Evolutionary conservation across 2,113 vertebrate species (phyloP).

Genomic region (Herpailurus yagouaroundi): DNA sequence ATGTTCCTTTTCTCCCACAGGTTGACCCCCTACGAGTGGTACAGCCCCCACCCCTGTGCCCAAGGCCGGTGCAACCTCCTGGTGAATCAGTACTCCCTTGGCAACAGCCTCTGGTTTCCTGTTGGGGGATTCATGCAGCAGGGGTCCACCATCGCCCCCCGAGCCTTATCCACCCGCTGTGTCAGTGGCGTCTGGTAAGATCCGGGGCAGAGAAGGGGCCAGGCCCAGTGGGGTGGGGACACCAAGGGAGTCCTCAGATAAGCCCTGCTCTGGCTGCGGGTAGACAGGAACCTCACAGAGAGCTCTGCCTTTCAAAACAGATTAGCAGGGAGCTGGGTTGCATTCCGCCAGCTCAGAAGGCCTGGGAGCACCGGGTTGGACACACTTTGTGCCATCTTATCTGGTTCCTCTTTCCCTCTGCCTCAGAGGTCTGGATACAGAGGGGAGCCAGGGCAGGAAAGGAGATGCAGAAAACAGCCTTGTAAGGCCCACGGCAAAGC

Average conservation of each 20-base stretch:
- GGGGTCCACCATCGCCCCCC: slow-evolving; percentile 96
- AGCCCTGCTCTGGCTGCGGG: background rate
- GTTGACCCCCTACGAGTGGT: slow-evolving; percentile 98
- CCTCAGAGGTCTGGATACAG: background rate
- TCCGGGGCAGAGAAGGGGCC: background rate
- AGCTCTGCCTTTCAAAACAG: background rate
- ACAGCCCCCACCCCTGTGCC: slow-evolving; percentile 96
- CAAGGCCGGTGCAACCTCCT: slow-evolving; percentile 96
- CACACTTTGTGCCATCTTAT: background rate
- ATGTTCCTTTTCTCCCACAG: slow-evolving; percentile 80
- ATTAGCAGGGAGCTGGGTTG: too few species aligned
- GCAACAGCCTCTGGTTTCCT: slow-evolving; percentile 98
- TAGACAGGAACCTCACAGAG: background rate
- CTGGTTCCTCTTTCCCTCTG: background rate
- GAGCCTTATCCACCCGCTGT: slow-evolving; percentile 96
- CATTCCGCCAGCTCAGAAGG: background rate
- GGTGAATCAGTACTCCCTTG: slow-evolving; percentile 97
- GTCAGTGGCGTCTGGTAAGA: slow-evolving; percentile 99
- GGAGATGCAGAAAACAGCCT: background rate
- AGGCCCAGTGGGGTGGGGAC: background rate
- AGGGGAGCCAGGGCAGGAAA: background rate
- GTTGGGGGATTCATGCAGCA: slow-evolving; percentile 99
- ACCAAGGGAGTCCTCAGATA: rapidly evolving
- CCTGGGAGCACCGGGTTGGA: background rate
- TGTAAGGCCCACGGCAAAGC: background rate